Percentiles rank a stretch among this genome's conserved stretches.
phyloP scores from a whole-genome alignment of 2,797 vertebrate genomes.

The Scyliorhinus canicula region DNA sequence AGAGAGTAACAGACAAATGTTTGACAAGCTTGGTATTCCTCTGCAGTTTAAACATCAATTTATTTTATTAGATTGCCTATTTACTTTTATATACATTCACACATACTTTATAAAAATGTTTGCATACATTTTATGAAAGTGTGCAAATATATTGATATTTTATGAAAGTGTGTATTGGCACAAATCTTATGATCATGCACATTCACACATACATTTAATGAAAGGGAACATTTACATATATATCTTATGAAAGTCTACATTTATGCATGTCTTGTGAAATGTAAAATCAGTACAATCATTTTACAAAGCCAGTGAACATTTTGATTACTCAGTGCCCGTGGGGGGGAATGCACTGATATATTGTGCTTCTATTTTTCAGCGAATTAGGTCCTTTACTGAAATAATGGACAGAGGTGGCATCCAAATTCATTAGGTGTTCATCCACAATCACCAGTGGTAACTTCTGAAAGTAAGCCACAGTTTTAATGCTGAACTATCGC shows the following conservation, averaged over 20 bases:
- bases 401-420: not conserved
- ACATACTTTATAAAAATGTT: not conserved
- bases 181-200: not conserved
- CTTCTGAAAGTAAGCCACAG: not conserved
- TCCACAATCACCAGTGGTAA: not conserved
- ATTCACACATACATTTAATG: not conserved
- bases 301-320: not conserved
- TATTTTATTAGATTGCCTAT: not conserved
- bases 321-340: not conserved
- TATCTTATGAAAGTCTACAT: not conserved
- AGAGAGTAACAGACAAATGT: not conserved
- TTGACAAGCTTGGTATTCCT: not conserved
- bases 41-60: not conserved
- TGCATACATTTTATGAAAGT: not conserved
- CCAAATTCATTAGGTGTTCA: not conserved
- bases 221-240: not conserved
- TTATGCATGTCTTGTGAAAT: not conserved
- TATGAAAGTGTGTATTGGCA: not conserved
- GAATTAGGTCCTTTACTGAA: not conserved
- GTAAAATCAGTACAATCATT: not conserved
- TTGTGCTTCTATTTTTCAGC: not conserved
- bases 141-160: not conserved
- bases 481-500: not conserved
- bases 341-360: not conserved
- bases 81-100: not conserved